Evolutionary conservation across 30 jellyfish, hydroid and myxozoan genomes (phyloP), one percentile per base, ranked within the genome.

Genomic region (Mastigias papua): DNA sequence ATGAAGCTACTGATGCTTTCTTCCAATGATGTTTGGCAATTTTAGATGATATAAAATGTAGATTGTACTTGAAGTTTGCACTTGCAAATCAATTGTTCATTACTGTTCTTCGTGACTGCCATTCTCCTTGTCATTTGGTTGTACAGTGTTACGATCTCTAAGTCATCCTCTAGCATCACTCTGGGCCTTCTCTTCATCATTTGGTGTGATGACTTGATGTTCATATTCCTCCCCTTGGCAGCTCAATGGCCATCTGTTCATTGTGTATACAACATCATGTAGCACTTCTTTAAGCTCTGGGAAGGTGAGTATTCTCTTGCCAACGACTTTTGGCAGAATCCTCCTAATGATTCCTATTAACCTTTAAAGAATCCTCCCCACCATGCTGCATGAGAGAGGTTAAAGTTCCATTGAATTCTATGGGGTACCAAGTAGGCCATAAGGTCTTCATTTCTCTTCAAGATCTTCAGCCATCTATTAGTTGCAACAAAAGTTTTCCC

Each of bases 281-380:
- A 66, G 49, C 22, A 29, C 85, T 46, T 84, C 89, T 17, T 84
- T 89, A 5, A 84, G 50, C 58, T 72, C 88, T 22, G 33, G 10
- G 35, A 84, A 84, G 4, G 51, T 58, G 1, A 72, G 71, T 17
- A 60, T 15, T 25, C 81, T 34, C 32, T 51, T 60, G 8, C 89
- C 89, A 32, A 84, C 35, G n/a, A 64, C 50, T 34, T 84, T 84
- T 69, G 87, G 17, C 21, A 68, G 81, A 15, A 51, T 32, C 35
- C 37, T 15, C 46, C 57, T 73, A 82, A 84, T 84, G 33, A 73
- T 57, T 29, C 89, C 90, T 30, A 86, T 48, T 46, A 86, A 58
- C n/a, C 77, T 69, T 54, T 84, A 34, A 73, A 72, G 73, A 84
- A 84, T 28, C 94, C 94, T 70, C 88, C 92, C 86, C 92, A 82